Percentiles rank a stretch among this genome's conserved stretches.
phyloP scores from a whole-genome alignment of 2,888 invertebrate genomes.

The Heliconius cydno region DNA sequence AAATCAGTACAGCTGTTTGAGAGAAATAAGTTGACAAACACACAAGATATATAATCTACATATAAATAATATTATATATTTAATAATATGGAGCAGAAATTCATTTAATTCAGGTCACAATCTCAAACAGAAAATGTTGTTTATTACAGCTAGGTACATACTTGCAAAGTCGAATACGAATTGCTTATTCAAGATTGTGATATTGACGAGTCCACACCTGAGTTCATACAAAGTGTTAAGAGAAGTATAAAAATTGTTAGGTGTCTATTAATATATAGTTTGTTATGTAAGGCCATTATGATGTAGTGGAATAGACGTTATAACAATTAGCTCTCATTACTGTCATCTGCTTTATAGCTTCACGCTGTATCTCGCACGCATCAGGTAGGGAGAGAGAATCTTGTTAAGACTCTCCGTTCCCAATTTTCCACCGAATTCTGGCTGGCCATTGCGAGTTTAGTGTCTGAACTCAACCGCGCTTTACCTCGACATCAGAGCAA shows the following conservation, averaged over 20 bases:
- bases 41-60: background rate
- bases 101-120: conserved; percentile 15
- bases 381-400: background rate
- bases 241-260: background rate
- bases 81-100: background rate
- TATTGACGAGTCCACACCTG: conserved; percentile 12
- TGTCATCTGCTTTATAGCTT: background rate
- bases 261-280: background rate
- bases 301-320: background rate
- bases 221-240: conserved; percentile 1
- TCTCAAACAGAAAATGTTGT: conserved; percentile 11
- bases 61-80: background rate
- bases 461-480: no score
- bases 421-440: no score
- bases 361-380: background rate
- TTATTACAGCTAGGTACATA: conserved; percentile 5
- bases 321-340: no score
- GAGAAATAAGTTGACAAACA: no score
- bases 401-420: no score
- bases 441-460: no score
- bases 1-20: no score
- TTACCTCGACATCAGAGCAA: no score
- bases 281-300: background rate
- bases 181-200: conserved; percentile 8
- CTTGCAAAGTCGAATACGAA: conserved; percentile 13